Evolutionary conservation across 2,113 vertebrate genomes (phyloP).

Genomic region (Gambusia holbrooki): DNA sequence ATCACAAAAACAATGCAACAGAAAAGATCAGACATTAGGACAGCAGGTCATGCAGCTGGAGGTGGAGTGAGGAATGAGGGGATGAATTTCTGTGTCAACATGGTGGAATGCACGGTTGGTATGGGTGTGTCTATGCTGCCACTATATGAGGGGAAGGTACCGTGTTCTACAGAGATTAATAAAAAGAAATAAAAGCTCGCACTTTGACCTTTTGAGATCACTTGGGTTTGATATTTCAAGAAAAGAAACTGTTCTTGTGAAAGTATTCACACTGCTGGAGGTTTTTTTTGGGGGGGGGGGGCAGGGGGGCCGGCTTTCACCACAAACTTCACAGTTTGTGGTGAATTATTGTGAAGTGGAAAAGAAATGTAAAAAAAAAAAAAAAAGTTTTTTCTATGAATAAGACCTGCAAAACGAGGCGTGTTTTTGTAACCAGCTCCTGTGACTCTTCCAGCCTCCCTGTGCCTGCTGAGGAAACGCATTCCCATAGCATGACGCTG

Average conservation of each 20-base stretch:
- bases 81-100: constrained; percentile 97
- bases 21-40: constrained; percentile 55
- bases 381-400: too few relatives aligned
- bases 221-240: constrained; percentile 45
- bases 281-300: not conserved
- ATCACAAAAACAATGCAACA: constrained; percentile 64
- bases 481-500: not conserved
- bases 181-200: constrained; percentile 25
- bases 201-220: constrained; percentile 56
- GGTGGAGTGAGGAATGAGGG: constrained; percentile 83
- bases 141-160: constrained; percentile 71
- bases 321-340: not conserved
- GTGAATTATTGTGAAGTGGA: not conserved
- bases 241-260: not conserved
- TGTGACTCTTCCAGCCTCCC: not conserved
- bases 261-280: not conserved
- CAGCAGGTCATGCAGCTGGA: constrained; percentile 82
- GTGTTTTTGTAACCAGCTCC: not conserved
- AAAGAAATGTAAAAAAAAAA: not conserved
- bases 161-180: constrained; percentile 32
- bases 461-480: too few relatives aligned
- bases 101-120: constrained; percentile 79
- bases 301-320: too few relatives aligned
- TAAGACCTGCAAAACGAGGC: not conserved
- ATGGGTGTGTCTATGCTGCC: constrained; percentile 74